These are phyloP conservation scores for Aphelocoma coerulescens DNA, from an alignment of 2,113 vertebrate species.

Conservation along the genomic window DNA sequence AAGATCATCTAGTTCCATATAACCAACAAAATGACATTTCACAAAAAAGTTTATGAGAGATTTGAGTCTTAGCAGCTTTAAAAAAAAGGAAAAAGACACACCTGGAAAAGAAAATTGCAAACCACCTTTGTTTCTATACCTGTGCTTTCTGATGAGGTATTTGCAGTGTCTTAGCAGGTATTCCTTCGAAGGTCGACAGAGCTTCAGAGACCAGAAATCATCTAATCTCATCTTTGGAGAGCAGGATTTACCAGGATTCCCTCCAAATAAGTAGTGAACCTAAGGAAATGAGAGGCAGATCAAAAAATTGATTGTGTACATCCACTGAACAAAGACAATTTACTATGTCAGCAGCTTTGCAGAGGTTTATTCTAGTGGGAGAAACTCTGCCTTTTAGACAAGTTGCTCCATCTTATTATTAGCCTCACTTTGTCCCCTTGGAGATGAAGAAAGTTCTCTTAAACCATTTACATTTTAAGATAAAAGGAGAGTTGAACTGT, in stretches of 20 bases:
- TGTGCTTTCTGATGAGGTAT: conserved; percentile 98
- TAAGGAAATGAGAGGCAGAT: conserved; percentile 59
- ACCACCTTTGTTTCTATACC: conserved; percentile 64
- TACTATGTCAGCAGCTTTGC: not conserved
- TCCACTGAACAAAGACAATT: not conserved
- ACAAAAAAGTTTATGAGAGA: not conserved
- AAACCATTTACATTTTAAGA: not conserved
- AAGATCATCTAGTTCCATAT: not conserved
- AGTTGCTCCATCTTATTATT: not conserved
- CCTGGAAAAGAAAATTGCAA: not conserved
- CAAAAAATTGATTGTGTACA: not conserved
- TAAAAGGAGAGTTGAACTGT: not conserved
- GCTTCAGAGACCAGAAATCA: conserved; percentile 97
- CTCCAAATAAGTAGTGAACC: conserved; percentile 98
- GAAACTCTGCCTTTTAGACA: not conserved
- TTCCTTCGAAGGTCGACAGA: conserved; percentile 96
- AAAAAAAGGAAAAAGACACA: not conserved
- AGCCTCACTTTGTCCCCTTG: not conserved
- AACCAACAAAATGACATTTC: not conserved
- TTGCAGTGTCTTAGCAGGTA: conserved; percentile 96
- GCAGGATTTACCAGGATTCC: conserved; percentile 97
- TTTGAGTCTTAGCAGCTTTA: not conserved
- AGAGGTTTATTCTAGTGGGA: not conserved
- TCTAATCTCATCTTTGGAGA: conserved; percentile 98
- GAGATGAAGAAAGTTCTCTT: not conserved